A percentile compares a stretch with the other conserved stretches of the same genome.
Evolutionary conservation across 2,797 vertebrate genomes (phyloP).

Genomic region (Coregonus sp.): DNA sequence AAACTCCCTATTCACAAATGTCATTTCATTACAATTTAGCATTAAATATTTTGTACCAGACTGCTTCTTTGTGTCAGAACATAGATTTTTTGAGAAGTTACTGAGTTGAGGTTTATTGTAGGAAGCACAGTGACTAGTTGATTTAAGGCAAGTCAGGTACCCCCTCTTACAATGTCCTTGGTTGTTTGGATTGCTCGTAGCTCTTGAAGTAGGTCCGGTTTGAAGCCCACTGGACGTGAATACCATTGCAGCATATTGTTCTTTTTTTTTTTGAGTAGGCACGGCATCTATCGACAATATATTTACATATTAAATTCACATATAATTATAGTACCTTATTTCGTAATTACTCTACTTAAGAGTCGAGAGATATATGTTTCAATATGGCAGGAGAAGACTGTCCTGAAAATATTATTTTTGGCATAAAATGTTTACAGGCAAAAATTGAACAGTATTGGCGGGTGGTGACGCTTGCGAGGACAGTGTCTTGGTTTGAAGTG

Average conservation of each 20-base stretch:
- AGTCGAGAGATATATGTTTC: conserved; percentile 57
- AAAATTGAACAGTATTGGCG: not conserved
- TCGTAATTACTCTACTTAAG: conserved; percentile 58
- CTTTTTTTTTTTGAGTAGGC: conserved; percentile 25
- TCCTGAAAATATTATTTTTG: conserved; percentile 39
- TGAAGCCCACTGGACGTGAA: conserved; percentile 48
- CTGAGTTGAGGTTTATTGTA: conserved; percentile 1
- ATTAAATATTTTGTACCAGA: not conserved
- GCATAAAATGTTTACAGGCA: conserved; percentile 30
- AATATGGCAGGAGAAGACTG: conserved; percentile 69
- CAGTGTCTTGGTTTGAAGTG: not conserved
- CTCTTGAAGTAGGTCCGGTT: not conserved
- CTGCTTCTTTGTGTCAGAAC: too few relatives aligned
- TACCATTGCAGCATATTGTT: conserved; percentile 50
- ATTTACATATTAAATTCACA: conserved; percentile 67
- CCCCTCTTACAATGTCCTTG: not conserved
- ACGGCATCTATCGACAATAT: conserved; percentile 49
- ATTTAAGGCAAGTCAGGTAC: not conserved
- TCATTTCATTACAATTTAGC: not conserved
- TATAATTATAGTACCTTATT: conserved; percentile 62
- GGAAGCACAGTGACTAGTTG: conserved; percentile 2
- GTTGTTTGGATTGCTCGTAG: not conserved
- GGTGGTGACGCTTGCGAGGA: not conserved
- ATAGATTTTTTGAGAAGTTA: not conserved
- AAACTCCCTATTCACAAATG: not conserved